Conservation (phyloP, 2,797 vertebrate species). For the Austrolebias charrua region DNA sequence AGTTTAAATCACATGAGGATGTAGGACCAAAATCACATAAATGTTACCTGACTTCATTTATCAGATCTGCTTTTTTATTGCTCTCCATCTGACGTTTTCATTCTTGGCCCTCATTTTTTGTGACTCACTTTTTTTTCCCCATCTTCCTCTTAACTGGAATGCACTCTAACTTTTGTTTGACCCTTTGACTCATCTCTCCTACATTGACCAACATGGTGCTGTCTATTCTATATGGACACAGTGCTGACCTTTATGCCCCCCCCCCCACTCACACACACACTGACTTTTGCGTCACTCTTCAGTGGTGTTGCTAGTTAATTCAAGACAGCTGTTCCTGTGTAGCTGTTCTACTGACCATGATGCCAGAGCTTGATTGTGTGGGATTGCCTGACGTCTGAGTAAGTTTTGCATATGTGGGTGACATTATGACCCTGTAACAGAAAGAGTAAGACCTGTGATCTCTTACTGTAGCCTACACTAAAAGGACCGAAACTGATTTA, state of each 20-base stretch:
- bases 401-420: slow-evolving; percentile 42
- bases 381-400: slow-evolving; percentile 68
- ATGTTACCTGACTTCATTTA: slow-evolving; percentile 24
- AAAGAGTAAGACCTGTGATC: slow-evolving; percentile 23
- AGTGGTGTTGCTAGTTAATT: slow-evolving; percentile 56
- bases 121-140: slow-evolving; percentile 37
- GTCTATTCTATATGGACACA: slow-evolving; percentile 49
- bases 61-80: slow-evolving; percentile 28
- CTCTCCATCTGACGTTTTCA: slow-evolving; percentile 38
- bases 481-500: not conserved
- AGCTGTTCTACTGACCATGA: slow-evolving; percentile 70
- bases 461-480: slow-evolving; percentile 11
- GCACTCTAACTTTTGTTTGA: slow-evolving; percentile 61
- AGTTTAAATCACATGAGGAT: slow-evolving; percentile 23
- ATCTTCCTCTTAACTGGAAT: slow-evolving; percentile 56
- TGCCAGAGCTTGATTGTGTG: slow-evolving; percentile 68
- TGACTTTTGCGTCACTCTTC: slow-evolving; percentile 61
- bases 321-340: slow-evolving; percentile 72
- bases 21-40: slow-evolving; percentile 28
- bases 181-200: slow-evolving; percentile 76
- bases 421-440: slow-evolving; percentile 29
- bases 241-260: slow-evolving; percentile 49
- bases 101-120: slow-evolving; percentile 41
- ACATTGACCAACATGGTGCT: slow-evolving; percentile 69
- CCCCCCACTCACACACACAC: slow-evolving; percentile 5